Conservation (phyloP, 2,888 invertebrate genomes). For the Calameuta pallipes region DNA sequence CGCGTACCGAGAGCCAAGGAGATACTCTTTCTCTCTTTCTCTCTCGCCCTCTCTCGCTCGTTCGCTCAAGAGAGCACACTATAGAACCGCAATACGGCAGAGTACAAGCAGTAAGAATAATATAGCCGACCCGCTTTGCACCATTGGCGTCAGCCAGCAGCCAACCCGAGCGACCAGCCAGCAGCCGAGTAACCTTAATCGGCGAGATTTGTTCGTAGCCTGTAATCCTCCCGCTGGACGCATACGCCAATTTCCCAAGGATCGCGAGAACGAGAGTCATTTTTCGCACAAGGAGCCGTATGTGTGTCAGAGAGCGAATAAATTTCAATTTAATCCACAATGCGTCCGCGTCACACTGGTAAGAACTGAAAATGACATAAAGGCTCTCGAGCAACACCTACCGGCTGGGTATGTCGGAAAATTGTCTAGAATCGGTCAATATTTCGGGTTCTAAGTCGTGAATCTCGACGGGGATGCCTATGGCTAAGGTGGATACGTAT, state of each 20-base stretch:
- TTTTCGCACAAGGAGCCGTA: background rate
- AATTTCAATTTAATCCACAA: background rate
- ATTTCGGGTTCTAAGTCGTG: background rate
- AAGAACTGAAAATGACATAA: background rate
- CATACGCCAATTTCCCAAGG: background rate
- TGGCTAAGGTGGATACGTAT: background rate
- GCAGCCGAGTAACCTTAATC: slow-evolving; percentile 30
- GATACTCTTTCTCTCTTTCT: background rate
- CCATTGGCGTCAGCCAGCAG: slow-evolving; percentile 47
- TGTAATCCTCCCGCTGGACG: background rate
- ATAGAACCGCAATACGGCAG: background rate
- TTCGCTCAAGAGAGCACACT: background rate
- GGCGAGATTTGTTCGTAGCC: background rate
- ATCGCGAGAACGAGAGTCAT: background rate
- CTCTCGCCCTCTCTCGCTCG: background rate
- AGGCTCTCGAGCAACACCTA: too few species aligned
- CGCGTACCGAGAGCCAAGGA: background rate
- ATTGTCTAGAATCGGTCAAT: background rate
- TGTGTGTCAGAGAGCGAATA: background rate
- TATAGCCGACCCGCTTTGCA: slow-evolving; percentile 49
- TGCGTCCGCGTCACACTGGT: background rate
- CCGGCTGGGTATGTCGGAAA: background rate
- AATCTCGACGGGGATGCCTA: background rate
- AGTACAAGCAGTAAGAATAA: slow-evolving; percentile 39
- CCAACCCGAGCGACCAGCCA: slow-evolving; percentile 48